These are phyloP conservation scores for Aplysina aerophoba DNA, from an alignment of 37 sponge, comb jelly and placozoan species.

Conservation along the genomic window DNA sequence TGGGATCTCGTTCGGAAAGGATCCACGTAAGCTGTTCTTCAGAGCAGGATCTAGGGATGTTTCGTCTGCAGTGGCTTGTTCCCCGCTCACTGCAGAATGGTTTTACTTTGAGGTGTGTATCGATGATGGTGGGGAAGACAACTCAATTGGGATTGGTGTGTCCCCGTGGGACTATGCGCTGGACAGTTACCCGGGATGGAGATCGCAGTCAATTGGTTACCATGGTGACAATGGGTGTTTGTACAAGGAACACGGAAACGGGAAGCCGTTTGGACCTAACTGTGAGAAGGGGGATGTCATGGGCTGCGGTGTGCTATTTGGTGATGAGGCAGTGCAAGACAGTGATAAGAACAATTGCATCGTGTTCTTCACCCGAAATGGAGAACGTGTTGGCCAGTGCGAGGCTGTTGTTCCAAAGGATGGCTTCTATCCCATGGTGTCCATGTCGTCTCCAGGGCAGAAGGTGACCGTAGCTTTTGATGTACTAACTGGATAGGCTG, in stretches of 20 bases:
- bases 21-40: conserved; percentile 11
- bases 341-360: background rate
- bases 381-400: conserved; percentile 61
- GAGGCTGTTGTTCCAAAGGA: conserved; percentile 65
- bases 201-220: conserved; percentile 61
- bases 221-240: conserved; percentile 76
- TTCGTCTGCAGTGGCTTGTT: conserved; percentile 56
- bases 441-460: conserved; percentile 72
- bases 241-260: conserved; percentile 58
- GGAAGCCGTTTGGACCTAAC: conserved; percentile 68
- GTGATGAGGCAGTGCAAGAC: background rate
- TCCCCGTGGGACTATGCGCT: conserved; percentile 59
- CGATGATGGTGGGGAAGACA: conserved; percentile 56
- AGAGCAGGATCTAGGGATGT: conserved; percentile 36
- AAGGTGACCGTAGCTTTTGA: conserved; percentile 53
- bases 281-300: conserved; percentile 67
- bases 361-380: conserved; percentile 82
- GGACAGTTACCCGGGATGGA: conserved; percentile 77
- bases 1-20: conserved; percentile 52
- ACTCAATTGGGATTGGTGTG: conserved; percentile 80
- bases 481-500: conserved; percentile 54
- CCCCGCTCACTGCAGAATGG: conserved; percentile 35
- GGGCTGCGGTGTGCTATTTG: conserved; percentile 75
- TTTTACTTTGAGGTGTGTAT: conserved; percentile 87
- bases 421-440: conserved; percentile 83